Evolutionary conservation across 2,797 vertebrate species (phyloP).

Genomic region (Poeciliopsis presidionis): DNA sequence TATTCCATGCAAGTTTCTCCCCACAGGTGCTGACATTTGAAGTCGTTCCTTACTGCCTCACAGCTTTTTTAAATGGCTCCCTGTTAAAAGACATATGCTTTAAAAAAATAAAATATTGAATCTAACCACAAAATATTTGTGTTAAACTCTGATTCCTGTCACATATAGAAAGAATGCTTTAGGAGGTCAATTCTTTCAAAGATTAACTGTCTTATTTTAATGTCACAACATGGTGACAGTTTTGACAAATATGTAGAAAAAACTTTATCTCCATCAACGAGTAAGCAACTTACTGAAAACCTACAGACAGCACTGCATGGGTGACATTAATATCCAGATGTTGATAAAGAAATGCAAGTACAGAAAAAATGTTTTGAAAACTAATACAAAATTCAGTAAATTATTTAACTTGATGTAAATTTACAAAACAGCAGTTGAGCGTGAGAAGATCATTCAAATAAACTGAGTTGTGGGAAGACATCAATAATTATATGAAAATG

Average conservation of each 20-base stretch:
- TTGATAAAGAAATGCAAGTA: not conserved
- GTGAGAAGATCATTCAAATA: not conserved
- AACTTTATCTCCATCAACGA: too few relatives aligned
- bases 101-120: not conserved
- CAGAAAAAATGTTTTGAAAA: not conserved
- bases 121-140: not conserved
- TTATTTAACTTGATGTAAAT: not conserved
- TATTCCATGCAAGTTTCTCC: constrained; percentile 26
- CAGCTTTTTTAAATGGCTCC: constrained; percentile 3
- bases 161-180: too few relatives aligned
- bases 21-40: constrained; percentile 25
- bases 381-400: not conserved
- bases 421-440: not conserved
- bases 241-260: too few relatives aligned
- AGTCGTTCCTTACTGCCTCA: constrained; percentile 13
- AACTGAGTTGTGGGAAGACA: not conserved
- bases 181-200: too few relatives aligned
- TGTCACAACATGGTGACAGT: too few relatives aligned
- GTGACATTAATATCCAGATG: constrained; percentile 21
- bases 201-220: too few relatives aligned
- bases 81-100: constrained; percentile 14
- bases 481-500: not conserved
- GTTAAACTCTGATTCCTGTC: not conserved
- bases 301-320: constrained; percentile 1
- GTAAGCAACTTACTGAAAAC: not conserved